phyloP scores from a whole-genome alignment of 30 jellyfish, hydroid and myxozoan genomes.

The Pseudorhiza aurosa region DNA sequence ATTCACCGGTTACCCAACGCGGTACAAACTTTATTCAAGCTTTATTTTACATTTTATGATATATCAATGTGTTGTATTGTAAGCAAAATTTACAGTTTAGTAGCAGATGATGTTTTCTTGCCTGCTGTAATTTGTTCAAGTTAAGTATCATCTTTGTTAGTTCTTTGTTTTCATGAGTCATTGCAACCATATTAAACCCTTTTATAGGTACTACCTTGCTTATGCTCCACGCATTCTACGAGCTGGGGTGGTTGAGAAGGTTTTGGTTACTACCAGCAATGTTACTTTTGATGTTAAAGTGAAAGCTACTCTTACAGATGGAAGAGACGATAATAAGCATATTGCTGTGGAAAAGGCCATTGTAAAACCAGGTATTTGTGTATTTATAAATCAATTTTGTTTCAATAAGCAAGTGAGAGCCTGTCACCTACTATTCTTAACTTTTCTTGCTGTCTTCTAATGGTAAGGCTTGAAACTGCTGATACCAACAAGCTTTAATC shows the following conservation, averaged over 20 bases:
- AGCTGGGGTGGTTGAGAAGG: slow-evolving; percentile 72
- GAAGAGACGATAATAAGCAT: background rate
- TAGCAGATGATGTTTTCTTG: background rate
- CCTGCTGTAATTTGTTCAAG: background rate
- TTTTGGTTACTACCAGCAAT: slow-evolving; percentile 51
- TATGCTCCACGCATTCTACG: slow-evolving; percentile 74
- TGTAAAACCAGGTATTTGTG: slow-evolving; percentile 65
- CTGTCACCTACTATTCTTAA: too few relatives aligned
- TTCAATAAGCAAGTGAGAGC: too few relatives aligned
- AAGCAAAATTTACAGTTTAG: background rate
- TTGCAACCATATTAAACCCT: background rate
- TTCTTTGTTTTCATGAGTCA: background rate
- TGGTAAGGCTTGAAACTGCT: too few relatives aligned
- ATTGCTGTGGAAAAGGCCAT: background rate
- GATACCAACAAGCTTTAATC: too few relatives aligned
- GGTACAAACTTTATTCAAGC: too few relatives aligned
- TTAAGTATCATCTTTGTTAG: background rate
- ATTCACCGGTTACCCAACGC: too few relatives aligned
- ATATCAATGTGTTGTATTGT: too few relatives aligned
- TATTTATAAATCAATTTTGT: too few relatives aligned
- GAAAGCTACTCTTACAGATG: slow-evolving; percentile 7
- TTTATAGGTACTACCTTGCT: slow-evolving; percentile 69
- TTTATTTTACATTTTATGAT: too few relatives aligned
- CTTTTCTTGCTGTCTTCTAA: too few relatives aligned
- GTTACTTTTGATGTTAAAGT: slow-evolving; percentile 50